These are phyloP conservation scores for Phrynocephalus versicolor DNA, from an alignment of 2,113 vertebrate species.

Conservation along the genomic window DNA sequence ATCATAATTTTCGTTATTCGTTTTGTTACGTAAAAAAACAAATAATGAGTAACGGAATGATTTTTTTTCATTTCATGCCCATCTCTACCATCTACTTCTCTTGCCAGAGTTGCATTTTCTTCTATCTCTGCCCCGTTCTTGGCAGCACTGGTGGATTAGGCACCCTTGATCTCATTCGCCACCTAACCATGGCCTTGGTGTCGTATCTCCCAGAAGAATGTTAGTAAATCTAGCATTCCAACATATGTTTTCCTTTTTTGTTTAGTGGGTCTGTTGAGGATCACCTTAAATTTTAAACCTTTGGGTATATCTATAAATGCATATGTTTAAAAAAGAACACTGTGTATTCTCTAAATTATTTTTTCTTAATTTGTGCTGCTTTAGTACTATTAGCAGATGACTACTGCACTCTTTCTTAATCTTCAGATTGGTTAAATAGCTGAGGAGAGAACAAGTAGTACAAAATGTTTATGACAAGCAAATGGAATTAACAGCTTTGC, in stretches of 20 bases:
- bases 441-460: conserved; percentile 6
- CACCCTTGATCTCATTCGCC: neutral
- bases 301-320: neutral
- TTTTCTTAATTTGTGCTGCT: neutral
- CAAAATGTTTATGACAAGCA: conserved; percentile 23
- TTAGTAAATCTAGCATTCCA: neutral
- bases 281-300: neutral
- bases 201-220: neutral
- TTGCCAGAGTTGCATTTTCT: neutral
- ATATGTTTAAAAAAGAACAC: neutral
- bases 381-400: neutral
- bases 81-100: neutral
- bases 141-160: neutral
- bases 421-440: conserved; percentile 17
- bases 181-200: neutral
- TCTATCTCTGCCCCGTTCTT: neutral
- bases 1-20: too few species aligned
- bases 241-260: neutral
- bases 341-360: neutral
- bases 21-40: too few species aligned
- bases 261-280: neutral
- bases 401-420: neutral
- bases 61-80: too few species aligned
- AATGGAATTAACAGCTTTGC: conserved; percentile 34
- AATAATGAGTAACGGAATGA: too few species aligned